These are phyloP conservation scores for Oreotrochilus melanogaster DNA, from an alignment of 2,113 vertebrate genomes.

Conservation along the genomic window DNA sequence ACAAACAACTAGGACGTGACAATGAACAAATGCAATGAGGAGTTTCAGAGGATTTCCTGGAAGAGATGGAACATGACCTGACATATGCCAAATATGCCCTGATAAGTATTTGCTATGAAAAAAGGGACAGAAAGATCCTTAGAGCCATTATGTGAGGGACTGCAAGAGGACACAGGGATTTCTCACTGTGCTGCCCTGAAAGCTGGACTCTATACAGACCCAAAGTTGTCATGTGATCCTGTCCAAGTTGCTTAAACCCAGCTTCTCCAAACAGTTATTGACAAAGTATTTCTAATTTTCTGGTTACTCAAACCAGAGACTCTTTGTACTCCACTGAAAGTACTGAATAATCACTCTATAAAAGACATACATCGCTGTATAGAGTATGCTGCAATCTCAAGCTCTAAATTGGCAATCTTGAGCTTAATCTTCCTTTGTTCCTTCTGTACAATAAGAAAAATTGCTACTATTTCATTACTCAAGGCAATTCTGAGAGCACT, in stretches of 20 bases:
- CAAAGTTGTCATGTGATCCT: background rate
- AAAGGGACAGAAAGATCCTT: background rate
- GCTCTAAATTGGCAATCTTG: background rate
- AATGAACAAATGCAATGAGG: background rate
- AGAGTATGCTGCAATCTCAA: background rate
- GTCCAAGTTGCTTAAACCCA: background rate
- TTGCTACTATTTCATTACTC: background rate
- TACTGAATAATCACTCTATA: background rate
- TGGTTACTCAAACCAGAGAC: background rate
- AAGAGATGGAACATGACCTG: background rate
- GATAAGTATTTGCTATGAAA: background rate
- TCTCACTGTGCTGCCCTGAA: background rate
- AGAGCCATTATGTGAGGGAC: background rate
- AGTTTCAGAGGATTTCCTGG: background rate
- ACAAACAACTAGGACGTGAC: too few relatives aligned
- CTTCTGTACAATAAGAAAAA: background rate
- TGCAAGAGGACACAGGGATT: background rate
- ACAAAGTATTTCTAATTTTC: background rate
- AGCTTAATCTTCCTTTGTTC: background rate
- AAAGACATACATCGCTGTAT: background rate
- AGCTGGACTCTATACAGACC: background rate
- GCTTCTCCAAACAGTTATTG: background rate
- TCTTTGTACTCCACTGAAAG: background rate
- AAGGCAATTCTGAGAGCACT: background rate
- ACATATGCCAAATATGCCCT: background rate